Evolutionary conservation across 2,113 vertebrate genomes (phyloP).

Genomic region (Petrocephalus zakoni): DNA sequence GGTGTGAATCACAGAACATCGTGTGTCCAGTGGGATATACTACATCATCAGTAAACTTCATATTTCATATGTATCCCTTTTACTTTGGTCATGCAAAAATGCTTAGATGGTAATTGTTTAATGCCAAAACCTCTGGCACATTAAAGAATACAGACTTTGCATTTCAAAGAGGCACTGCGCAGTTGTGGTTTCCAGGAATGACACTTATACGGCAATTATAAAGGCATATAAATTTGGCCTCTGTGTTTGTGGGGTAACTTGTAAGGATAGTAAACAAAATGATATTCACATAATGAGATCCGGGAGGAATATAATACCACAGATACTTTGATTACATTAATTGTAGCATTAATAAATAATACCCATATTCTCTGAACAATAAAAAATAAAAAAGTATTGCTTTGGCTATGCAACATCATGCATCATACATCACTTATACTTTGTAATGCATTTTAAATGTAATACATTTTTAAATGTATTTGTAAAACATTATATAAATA

Average conservation of each 20-base stretch:
- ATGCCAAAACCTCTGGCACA: neutral
- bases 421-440: neutral
- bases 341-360: slow-evolving; percentile 13
- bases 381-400: neutral
- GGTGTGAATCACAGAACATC: neutral
- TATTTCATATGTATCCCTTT: neutral
- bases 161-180: neutral
- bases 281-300: slow-evolving; percentile 4
- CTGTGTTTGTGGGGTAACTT: neutral
- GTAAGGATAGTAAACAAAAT: neutral
- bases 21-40: neutral
- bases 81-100: neutral
- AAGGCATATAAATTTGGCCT: neutral
- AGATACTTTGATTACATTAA: neutral
- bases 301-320: slow-evolving; percentile 5
- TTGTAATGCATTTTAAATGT: slow-evolving; percentile 7
- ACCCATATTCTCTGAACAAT: neutral
- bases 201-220: neutral
- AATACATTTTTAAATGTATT: slow-evolving; percentile 9
- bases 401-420: neutral
- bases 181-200: neutral
- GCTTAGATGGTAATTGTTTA: neutral
- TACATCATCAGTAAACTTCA: neutral
- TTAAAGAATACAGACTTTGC: neutral
- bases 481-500: neutral